Base-by-base conservation (phyloP, 2,113 vertebrate species). In the Apus apus region DNA sequence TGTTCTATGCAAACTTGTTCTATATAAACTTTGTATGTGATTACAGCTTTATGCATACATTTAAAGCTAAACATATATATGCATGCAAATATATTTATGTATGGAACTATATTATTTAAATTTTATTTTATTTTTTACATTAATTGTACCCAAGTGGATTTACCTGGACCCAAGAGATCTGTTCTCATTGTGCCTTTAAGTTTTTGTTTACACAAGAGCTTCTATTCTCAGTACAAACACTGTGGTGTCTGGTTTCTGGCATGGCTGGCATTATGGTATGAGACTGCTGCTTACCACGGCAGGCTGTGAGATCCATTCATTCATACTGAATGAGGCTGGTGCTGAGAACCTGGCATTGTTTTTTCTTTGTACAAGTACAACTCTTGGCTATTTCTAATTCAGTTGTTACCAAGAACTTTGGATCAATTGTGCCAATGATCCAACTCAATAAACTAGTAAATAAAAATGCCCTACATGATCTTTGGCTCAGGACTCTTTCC, bases 371-470 rank as follows among this genome's bases (percentile, higher is more conserved):
- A 36, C 15, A 54, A 64, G 46, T 75, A 34, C 58, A 76, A 1
- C 22, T 89, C 65, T 73, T 61, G 19, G 20, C 25, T 82, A 34
- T 84, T 93, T 48, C 30, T 61, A 61, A 60, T 64, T 77, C 8
- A 7, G 51, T 85, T 53, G 40, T 65, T 91, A 53, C 26, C 27
- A 53, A 72, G 66, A 87, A 30, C 23, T 82, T 67, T 40, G 50
- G 32, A 95, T 93, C 78, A 85, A 68, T 89, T 74, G 12, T 72
- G 66, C 66, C 58, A 50, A 50, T 79, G 38, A 76, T 72, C 71
- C 56, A 56, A 23, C n/a, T 93, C 81, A 60, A 70, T 86, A 74
- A 82, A 72, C 34, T 68, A 60, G 57, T 85, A 87, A 72, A 91
- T 95, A 94, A 91, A 95, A 91, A 68, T 65, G n/a, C 11, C 61